A percentile compares a stretch with the other conserved stretches of the same genome.
Evolutionary conservation across 1,140 invertebrate genomes (phyloP).

Genomic region (Lepeophtheirus salmonis): DNA sequence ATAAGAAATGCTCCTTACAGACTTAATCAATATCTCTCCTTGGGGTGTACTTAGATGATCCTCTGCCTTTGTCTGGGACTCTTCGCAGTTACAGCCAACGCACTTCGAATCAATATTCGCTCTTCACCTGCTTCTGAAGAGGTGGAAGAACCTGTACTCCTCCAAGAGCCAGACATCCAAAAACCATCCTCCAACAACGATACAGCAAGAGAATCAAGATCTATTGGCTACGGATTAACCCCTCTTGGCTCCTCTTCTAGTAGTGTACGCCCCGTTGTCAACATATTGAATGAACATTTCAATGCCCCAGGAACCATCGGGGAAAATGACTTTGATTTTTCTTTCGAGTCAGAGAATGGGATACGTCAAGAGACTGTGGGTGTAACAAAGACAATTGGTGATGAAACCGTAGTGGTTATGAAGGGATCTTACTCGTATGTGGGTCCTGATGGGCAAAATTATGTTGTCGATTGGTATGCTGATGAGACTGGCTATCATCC

Average conservation of each 20-base stretch:
- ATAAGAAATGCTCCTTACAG: too few relatives aligned
- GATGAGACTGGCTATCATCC: constrained; percentile 41
- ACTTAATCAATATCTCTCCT: too few relatives aligned
- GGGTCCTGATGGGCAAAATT: constrained; percentile 28
- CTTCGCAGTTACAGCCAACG: too few relatives aligned
- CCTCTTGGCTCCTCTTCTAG: too few relatives aligned
- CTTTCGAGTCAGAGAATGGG: constrained; percentile 14
- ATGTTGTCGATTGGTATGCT: constrained; percentile 40
- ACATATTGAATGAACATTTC: neutral
- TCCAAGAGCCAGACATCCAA: too few relatives aligned
- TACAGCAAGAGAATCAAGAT: neutral
- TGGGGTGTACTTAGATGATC: too few relatives aligned
- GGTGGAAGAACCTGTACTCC: too few relatives aligned
- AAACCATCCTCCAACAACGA: too few relatives aligned
- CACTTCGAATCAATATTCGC: too few relatives aligned
- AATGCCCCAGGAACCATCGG: neutral
- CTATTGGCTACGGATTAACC: neutral
- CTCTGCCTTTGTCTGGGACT: too few relatives aligned
- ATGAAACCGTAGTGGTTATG: constrained; percentile 8
- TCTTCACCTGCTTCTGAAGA: too few relatives aligned
- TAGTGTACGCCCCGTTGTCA: neutral
- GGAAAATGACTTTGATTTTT: constrained; percentile 13
- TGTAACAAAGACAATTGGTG: neutral
- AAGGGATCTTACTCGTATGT: constrained; percentile 11
- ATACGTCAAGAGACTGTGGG: constrained; percentile 13